Base-by-base conservation (phyloP, 30 jellyfish, hydroid and myxozoan genomes). In the Sanderia malayensis region DNA sequence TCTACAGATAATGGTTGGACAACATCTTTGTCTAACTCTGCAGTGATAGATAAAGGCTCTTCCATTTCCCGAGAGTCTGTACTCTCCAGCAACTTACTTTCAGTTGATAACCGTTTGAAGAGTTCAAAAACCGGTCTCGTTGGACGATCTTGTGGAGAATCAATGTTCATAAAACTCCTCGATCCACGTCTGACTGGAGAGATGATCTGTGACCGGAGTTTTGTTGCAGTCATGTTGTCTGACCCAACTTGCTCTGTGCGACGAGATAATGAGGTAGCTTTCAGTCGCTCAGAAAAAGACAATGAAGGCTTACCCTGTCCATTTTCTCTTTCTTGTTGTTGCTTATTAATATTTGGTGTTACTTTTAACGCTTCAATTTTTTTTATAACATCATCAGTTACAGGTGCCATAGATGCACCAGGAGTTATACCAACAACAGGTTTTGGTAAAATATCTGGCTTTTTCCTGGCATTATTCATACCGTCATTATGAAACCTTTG, bases 121-220 rank as follows among this genome's bases (percentile, higher is more conserved):
- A 64, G 4, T 28, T 70, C 53, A 0, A 28, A 22, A 17, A 30
- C 31, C 19, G 80, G 55, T 49, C n/a, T 76, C 1, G 31, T n/a
- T 19, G 29, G 37, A 20, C 24, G 49, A 6, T 67, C 81, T 53
- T 31, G 46, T 0, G 58, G 0, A 21, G 82, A 63, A 17, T 65
- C 81, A 46, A 70, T 10, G 44, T 31, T 78, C 82, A 78, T 58
- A 26, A 64, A 78, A 0, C 44, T 63, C 65, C 89, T 78, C n/a
- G 89, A 78, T 31, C 89, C 89, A 4, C 89, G 64, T 20, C 89
- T 67, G 3, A 66, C 70, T 2, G 89, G 89, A 34, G 89, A 65
- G 4, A 78, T 64, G 18, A 76, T 76, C 23, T 78, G 89, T 31
- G 89, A 78, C n/a, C 75, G 70, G 19, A 57, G 62, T 34, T 65